Percentiles rank a stretch among this genome's conserved stretches.
Conservation (phyloP, 2,888 invertebrate genomes). For the Cheilosia pagana region DNA sequence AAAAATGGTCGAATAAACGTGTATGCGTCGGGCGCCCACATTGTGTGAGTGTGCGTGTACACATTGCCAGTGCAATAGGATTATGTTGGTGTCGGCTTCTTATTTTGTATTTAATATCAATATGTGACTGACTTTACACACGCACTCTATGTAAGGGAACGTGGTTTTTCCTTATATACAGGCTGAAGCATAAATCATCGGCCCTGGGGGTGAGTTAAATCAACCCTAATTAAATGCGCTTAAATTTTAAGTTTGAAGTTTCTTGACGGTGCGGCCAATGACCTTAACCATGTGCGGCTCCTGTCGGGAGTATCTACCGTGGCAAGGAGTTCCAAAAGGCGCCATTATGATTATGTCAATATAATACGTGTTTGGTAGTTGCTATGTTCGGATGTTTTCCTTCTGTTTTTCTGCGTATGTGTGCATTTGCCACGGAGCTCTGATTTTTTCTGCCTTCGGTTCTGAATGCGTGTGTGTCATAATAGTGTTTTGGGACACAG, state of each 20-base stretch:
- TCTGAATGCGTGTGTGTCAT: neutral
- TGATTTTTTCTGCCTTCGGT: constrained; percentile 11
- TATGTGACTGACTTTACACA: constrained; percentile 42
- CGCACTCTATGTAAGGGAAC: constrained; percentile 15
- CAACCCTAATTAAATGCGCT: constrained; percentile 68
- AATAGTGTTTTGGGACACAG: neutral
- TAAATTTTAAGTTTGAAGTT: constrained; percentile 79
- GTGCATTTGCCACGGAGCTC: constrained; percentile 32
- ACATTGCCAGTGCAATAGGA: constrained; percentile 43
- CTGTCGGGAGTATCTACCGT: constrained; percentile 11
- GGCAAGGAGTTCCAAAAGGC: constrained; percentile 38
- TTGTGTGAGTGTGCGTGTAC: neutral
- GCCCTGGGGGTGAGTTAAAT: constrained; percentile 44
- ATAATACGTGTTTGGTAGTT: constrained; percentile 40
- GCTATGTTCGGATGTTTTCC: constrained; percentile 28
- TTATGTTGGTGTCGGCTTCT: constrained; percentile 51
- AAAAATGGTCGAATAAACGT: neutral
- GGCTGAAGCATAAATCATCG: constrained; percentile 46
- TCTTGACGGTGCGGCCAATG: constrained; percentile 81
- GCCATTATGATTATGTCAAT: constrained; percentile 66
- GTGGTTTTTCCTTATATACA: constrained; percentile 39
- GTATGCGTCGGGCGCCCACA: constrained; percentile 10
- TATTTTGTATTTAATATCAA: constrained; percentile 60
- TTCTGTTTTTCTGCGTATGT: constrained; percentile 58
- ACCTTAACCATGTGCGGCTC: constrained; percentile 79